Evolutionary conservation across 2,888 invertebrate genomes (phyloP), one percentile per base, ranked within the genome.

Genomic region (Anthophora plumipes): DNA sequence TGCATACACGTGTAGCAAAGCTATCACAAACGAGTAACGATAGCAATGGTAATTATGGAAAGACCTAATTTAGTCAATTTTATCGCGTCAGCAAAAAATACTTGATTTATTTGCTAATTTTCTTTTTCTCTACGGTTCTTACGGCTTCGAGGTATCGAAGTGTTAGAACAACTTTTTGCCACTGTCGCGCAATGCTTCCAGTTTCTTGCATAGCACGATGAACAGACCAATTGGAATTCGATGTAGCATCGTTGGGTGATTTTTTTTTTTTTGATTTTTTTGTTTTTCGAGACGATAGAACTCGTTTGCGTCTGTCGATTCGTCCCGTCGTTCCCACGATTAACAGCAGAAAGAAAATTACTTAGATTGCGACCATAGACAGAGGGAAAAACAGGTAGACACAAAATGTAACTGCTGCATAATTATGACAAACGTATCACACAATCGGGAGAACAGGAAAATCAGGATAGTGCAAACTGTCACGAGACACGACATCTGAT

Each of bases 31-130:
- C 41, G 7, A 14, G 55, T 11, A 22, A 41, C 60, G 55, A 68
- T 75, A 68, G 61, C 25, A 14, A 55, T 48, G 55, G 46, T 75
- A 77, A 77, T 68, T 37, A 22, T 37, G 55, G 50, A 37, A 57
- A 61, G 70, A 61, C 59, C 50, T 46, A 60, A 60, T 50, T 77
- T 37, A 25, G 22, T n/a, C 64, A n/a, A 71, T 43, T 61, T 39
- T 25, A n/a, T 22, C 22, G n/a, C 12, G 31, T 11, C 43, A 11
- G 39, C 46, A 61, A 54, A 25, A 41, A 73, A 0, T 22, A 8
- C 59, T 12, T 22, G 12, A 17, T 37, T 37, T 46, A 17, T 61
- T 48, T 22, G 39, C 37, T 14, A 39, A 54, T 46, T 41, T 48
- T 54, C 43, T 43, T 70, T 39, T 48, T 46, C 66, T 22, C 50